Percentiles rank a stretch among this genome's conserved stretches.
phyloP scores from a whole-genome alignment of 2,113 vertebrate genomes.

The Isichthys henryi region DNA sequence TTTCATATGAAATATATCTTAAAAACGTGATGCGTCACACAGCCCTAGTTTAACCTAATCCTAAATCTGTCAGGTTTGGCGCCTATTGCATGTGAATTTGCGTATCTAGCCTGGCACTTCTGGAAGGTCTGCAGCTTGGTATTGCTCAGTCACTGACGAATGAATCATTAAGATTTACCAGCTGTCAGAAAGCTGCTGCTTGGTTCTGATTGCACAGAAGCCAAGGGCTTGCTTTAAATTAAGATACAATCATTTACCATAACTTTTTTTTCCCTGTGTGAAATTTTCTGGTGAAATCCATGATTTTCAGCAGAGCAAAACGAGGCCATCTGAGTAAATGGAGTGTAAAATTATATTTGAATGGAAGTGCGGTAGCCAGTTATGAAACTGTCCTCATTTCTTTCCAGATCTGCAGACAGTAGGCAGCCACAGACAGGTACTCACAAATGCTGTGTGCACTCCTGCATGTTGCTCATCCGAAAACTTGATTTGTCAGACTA shows the following conservation, averaged over 20 bases:
- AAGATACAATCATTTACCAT: background rate
- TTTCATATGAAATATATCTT: too few species aligned
- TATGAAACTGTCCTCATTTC: conserved; percentile 26
- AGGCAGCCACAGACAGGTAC: conserved; percentile 9
- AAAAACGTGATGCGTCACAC: too few species aligned
- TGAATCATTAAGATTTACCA: background rate
- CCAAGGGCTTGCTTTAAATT: background rate
- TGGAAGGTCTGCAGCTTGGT: background rate
- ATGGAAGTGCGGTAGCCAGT: conserved; percentile 19
- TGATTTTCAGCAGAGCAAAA: background rate
- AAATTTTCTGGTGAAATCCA: background rate
- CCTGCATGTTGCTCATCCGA: background rate
- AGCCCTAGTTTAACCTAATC: background rate
- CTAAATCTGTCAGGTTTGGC: background rate
- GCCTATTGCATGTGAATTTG: background rate
- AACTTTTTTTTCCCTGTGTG: background rate
- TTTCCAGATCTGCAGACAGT: conserved; percentile 5
- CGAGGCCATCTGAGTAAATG: conserved; percentile 1
- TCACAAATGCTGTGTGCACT: background rate
- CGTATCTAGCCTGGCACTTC: background rate
- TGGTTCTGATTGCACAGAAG: background rate
- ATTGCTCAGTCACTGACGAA: background rate
- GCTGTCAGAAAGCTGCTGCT: background rate
- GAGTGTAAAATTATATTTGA: conserved; percentile 22
- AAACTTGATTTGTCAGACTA: background rate